Evolutionary conservation across 2,888 invertebrate species (phyloP).

Genomic region (Acleris holmiana): DNA sequence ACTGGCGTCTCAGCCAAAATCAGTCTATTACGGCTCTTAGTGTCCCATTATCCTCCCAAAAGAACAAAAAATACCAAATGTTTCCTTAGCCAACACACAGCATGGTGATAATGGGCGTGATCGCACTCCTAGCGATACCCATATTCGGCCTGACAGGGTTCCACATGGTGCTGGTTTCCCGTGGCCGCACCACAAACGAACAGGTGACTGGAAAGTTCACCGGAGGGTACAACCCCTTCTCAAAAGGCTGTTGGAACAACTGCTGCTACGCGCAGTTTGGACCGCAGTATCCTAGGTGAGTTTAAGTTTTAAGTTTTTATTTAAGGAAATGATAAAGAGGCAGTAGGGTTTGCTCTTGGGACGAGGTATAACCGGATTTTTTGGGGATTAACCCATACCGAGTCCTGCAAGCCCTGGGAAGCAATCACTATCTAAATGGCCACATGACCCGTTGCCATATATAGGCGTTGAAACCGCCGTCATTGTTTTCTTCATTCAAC

Average conservation of each 20-base stretch:
- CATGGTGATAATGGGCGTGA: conserved; percentile 95
- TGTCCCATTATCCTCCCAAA: too few relatives aligned
- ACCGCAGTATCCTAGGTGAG: conserved; percentile 98
- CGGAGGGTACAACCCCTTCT: conserved; percentile 99
- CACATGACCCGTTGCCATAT: too few relatives aligned
- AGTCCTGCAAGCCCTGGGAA: too few relatives aligned
- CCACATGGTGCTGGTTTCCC: conserved; percentile 97
- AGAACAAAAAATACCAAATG: background rate
- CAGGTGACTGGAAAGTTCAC: conserved; percentile 99
- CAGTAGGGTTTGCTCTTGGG: too few relatives aligned
- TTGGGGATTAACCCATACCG: too few relatives aligned
- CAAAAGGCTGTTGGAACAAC: conserved; percentile 96
- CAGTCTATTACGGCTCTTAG: too few relatives aligned
- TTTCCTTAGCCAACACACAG: conserved; percentile 75
- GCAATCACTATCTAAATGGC: too few relatives aligned
- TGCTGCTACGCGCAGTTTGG: conserved; percentile 98
- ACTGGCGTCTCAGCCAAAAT: too few relatives aligned
- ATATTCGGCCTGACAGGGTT: conserved; percentile 99
- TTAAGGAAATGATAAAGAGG: too few relatives aligned
- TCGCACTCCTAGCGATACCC: conserved; percentile 96
- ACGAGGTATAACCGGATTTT: too few relatives aligned
- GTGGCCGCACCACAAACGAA: conserved; percentile 99
- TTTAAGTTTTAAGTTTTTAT: background rate
- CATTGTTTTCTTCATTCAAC: too few relatives aligned
- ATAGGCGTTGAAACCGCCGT: too few relatives aligned